A percentile compares a stretch with the other conserved stretches of the same genome.
phyloP scores from a whole-genome alignment of 2,888 invertebrate genomes.

The Clanis bilineata region DNA sequence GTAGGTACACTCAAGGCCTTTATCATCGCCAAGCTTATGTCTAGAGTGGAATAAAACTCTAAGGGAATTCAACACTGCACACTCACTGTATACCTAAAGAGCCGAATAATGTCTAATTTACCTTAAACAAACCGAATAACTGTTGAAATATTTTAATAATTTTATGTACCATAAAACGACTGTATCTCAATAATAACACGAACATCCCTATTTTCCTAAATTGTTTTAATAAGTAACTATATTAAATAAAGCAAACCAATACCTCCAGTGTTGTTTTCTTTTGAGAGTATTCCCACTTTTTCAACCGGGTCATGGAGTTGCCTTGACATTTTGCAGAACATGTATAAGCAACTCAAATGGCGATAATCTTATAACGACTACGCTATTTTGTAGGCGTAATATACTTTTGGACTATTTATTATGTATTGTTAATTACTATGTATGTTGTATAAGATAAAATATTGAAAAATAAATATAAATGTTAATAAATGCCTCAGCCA shows the following conservation, averaged over 20 bases:
- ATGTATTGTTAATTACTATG: constrained; percentile 83
- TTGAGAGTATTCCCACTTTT: constrained; percentile 63
- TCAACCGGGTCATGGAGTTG: constrained; percentile 71
- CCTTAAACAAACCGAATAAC: background rate
- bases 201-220: constrained; percentile 5
- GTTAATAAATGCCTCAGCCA: constrained; percentile 84
- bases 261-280: constrained; percentile 42
- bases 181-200: background rate
- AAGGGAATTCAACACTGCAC: background rate
- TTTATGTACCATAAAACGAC: no score
- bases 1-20: constrained; percentile 33
- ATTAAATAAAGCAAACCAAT: constrained; percentile 10
- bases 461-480: constrained; percentile 79
- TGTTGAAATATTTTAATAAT: background rate
- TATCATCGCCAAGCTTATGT: constrained; percentile 36
- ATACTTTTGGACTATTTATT: constrained; percentile 83
- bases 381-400: constrained; percentile 83
- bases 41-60: constrained; percentile 29
- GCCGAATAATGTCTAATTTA: background rate
- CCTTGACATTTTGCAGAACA: constrained; percentile 63
- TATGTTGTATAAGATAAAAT: constrained; percentile 83
- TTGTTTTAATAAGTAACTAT: background rate
- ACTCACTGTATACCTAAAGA: background rate
- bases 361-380: constrained; percentile 82
- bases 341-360: constrained; percentile 75